Conservation (phyloP, 2,888 invertebrate genomes). For the Ophioninae sp. region DNA sequence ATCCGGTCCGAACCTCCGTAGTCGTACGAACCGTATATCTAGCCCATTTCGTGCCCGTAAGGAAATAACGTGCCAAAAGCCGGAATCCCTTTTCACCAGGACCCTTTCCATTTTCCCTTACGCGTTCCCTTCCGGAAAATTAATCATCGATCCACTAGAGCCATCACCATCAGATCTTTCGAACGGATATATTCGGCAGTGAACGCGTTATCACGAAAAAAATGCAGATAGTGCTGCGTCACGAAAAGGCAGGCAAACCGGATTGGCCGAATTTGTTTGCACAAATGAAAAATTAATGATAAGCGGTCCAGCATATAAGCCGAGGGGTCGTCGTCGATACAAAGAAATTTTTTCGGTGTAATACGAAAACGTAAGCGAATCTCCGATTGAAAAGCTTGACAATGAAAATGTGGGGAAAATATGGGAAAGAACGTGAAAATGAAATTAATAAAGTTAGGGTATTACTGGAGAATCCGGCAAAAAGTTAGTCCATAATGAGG, state of each 20-base stretch:
- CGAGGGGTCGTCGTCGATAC: no score
- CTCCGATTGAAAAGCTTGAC: no score
- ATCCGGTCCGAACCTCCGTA: background rate
- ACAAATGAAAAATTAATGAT: no score
- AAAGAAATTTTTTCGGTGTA: no score
- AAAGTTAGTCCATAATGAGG: no score
- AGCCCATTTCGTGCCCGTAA: background rate
- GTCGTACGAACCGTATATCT: background rate
- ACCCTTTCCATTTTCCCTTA: background rate
- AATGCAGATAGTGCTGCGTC: slow-evolving; percentile 4
- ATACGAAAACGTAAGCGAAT: no score
- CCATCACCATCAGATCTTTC: background rate
- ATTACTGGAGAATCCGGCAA: no score
- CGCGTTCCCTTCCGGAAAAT: background rate
- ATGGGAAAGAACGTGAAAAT: no score
- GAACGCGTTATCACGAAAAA: slow-evolving; percentile 28
- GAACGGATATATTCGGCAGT: background rate
- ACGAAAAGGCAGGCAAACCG: background rate
- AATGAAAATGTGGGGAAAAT: no score
- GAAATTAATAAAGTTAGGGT: no score
- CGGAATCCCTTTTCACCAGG: background rate
- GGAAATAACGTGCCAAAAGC: slow-evolving; percentile 5
- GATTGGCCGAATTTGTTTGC: no score
- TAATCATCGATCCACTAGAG: slow-evolving; percentile 18
- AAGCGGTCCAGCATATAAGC: no score